Conservation (phyloP, 2,113 vertebrate genomes). For the Eclectus roratus region DNA sequence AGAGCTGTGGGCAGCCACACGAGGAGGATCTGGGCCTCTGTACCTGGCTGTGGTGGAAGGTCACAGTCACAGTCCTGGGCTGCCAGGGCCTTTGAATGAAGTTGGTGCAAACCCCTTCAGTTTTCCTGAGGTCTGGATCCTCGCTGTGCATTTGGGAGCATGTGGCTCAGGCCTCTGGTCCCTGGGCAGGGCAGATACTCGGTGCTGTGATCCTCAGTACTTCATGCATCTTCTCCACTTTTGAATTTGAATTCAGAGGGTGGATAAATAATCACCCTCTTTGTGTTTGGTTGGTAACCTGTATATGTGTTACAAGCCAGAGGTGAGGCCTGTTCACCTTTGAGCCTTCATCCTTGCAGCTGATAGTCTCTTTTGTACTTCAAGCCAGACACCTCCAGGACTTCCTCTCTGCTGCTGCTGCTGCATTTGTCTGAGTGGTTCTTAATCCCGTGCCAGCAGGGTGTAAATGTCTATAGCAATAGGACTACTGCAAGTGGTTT, state of each 20-base stretch:
- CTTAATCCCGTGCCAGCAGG: background rate
- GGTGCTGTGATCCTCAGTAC: background rate
- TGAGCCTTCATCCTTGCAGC: background rate
- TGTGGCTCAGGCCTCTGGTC: background rate
- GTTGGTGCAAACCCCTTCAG: background rate
- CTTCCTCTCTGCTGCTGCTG: background rate
- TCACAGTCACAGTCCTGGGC: background rate
- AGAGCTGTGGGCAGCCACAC: background rate
- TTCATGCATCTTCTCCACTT: background rate
- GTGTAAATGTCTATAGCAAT: background rate
- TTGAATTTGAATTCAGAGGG: background rate
- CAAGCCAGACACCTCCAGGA: background rate
- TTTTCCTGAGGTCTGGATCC: background rate
- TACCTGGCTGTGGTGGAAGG: background rate
- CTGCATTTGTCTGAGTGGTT: background rate
- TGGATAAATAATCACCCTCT: background rate
- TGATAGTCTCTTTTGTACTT: background rate
- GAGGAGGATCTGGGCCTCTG: background rate
- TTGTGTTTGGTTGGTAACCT: background rate
- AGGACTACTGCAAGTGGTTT: background rate
- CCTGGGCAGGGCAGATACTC: background rate
- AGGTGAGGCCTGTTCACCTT: background rate
- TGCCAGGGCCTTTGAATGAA: background rate
- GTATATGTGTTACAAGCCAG: background rate
- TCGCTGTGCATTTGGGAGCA: fast-evolving